Evolutionary conservation across 2,113 vertebrate genomes (phyloP).

Genomic region (Aramus guarauna): DNA sequence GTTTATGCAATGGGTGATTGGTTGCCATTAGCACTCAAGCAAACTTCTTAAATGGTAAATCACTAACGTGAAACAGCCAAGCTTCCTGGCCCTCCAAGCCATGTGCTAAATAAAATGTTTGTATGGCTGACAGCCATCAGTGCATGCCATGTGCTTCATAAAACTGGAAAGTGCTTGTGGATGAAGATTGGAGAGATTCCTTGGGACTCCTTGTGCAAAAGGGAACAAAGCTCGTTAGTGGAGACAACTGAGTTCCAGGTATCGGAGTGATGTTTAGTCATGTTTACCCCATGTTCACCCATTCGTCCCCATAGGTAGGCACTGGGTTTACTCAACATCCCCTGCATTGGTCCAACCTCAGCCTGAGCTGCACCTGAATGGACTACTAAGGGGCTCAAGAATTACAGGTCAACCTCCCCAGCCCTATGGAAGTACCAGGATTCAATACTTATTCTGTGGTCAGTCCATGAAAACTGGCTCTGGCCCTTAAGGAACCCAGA

Average conservation of each 20-base stretch:
- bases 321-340: neutral
- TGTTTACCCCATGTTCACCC: rapidly evolving
- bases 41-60: neutral
- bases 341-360: neutral
- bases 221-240: neutral
- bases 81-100: neutral
- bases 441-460: neutral
- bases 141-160: neutral
- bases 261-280: neutral
- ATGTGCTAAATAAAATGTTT: neutral
- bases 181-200: neutral
- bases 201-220: neutral
- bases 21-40: neutral
- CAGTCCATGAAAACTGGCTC: neutral
- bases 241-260: neutral
- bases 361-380: neutral
- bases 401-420: neutral
- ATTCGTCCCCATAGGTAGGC: rapidly evolving
- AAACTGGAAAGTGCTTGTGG: neutral
- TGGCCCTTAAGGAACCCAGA: neutral
- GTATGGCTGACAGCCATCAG: neutral
- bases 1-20: neutral
- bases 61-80: neutral
- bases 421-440: neutral
- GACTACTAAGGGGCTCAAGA: neutral